phyloP scores from a whole-genome alignment of 2,113 vertebrate species.

The Hymenochirus boettgeri region DNA sequence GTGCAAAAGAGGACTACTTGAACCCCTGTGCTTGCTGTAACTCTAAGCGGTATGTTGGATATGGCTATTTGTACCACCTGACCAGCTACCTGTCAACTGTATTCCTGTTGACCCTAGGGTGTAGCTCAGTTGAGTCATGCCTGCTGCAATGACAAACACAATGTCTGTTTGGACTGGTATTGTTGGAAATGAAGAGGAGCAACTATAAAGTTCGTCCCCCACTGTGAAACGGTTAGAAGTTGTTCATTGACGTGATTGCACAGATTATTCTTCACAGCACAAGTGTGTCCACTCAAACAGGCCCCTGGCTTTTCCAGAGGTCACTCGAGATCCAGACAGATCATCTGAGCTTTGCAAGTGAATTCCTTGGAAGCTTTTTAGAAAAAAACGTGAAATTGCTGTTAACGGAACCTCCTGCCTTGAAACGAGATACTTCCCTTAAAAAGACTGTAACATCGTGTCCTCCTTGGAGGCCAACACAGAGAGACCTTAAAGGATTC shows the following conservation, averaged over 20 bases:
- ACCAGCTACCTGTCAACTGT: constrained; percentile 34
- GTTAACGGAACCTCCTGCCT: constrained; percentile 38
- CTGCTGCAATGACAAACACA: constrained; percentile 59
- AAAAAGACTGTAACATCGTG: constrained; percentile 55
- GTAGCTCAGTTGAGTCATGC: constrained; percentile 54
- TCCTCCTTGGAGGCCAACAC: constrained; percentile 58
- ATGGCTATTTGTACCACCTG: constrained; percentile 41
- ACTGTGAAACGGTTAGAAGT: constrained; percentile 60
- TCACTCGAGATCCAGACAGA: constrained; percentile 62
- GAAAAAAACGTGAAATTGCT: constrained; percentile 45
- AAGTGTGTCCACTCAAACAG: constrained; percentile 67
- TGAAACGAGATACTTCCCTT: constrained; percentile 47
- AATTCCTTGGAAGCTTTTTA: constrained; percentile 59
- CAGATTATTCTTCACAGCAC: constrained; percentile 55
- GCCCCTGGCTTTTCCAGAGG: constrained; percentile 56
- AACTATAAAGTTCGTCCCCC: constrained; percentile 64
- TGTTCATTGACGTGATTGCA: constrained; percentile 74
- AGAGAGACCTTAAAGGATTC: constrained; percentile 58
- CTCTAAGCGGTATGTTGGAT: constrained; percentile 46
- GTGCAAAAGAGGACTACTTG: constrained; percentile 67
- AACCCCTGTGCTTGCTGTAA: constrained; percentile 60
- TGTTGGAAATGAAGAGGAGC: constrained; percentile 51
- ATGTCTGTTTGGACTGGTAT: constrained; percentile 55
- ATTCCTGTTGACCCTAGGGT: neutral
- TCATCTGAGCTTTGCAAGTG: constrained; percentile 59